A percentile compares a stretch with the other conserved stretches of the same genome.
Conservation (phyloP, 1,140 invertebrate species). For the Drosophila simulans region DNA sequence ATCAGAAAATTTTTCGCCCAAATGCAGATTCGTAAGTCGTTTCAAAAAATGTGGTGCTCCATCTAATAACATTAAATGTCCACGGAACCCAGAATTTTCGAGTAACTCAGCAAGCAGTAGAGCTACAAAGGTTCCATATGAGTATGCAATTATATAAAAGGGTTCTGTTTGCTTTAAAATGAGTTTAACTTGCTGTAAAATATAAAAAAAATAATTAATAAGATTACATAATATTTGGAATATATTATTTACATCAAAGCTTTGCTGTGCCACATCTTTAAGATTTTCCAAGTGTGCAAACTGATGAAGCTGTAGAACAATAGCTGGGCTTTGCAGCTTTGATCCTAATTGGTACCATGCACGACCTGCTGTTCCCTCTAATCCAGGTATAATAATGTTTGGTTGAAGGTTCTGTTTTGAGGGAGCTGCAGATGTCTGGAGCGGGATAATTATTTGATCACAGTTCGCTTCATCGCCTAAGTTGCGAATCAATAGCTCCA, state of each 20-base stretch:
- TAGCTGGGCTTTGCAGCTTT: conserved; percentile 45
- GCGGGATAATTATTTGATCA: conserved; percentile 52
- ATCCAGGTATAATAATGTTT: conserved; percentile 91
- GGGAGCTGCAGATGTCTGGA: conserved; percentile 79
- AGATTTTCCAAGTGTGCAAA: conserved; percentile 61
- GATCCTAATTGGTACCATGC: conserved; percentile 74
- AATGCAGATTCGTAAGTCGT: conserved; percentile 82
- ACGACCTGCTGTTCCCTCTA: conserved; percentile 90
- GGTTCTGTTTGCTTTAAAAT: conserved; percentile 86
- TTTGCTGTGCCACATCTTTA: conserved; percentile 51
- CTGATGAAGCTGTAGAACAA: conserved; percentile 65
- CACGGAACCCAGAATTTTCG: conserved; percentile 86
- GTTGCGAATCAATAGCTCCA: conserved; percentile 86
- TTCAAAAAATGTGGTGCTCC: conserved; percentile 87
- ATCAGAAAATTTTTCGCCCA: conserved; percentile 84
- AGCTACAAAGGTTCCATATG: conserved; percentile 87
- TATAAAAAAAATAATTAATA: not conserved
- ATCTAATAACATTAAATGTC: conserved; percentile 86
- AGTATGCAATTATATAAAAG: conserved; percentile 88
- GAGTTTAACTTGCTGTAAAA: conserved; percentile 86
- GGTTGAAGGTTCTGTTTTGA: conserved; percentile 77
- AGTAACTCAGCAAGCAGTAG: conserved; percentile 86
- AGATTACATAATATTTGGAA: too few species aligned
- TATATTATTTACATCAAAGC: conserved; percentile 60
- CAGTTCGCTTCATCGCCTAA: conserved; percentile 86